Conservation (phyloP, 2,797 vertebrate species). For the Poecilia wingei region DNA sequence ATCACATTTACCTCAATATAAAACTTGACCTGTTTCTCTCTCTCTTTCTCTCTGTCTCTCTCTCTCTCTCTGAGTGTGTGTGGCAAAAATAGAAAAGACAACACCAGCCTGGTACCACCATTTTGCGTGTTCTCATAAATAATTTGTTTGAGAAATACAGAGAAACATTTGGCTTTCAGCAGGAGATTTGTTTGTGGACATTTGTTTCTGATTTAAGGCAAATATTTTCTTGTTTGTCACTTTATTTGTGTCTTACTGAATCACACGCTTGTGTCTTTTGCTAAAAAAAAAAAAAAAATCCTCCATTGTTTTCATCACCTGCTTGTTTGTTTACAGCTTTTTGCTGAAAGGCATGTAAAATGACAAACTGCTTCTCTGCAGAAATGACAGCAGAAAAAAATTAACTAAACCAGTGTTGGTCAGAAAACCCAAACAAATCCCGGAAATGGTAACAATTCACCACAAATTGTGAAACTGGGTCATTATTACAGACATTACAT, state of each 20-base stretch:
- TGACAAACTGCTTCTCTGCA: slow-evolving; percentile 5
- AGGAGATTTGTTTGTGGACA: not conserved
- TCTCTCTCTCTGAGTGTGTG: not conserved
- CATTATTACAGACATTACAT: not conserved
- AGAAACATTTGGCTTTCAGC: not conserved
- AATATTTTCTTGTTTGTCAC: not conserved
- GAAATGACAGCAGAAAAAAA: not conserved
- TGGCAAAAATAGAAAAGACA: not conserved
- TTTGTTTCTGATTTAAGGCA: not conserved
- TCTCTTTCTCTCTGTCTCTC: not conserved
- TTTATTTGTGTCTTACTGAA: not conserved
- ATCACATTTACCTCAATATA: not conserved
- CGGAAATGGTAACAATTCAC: not conserved
- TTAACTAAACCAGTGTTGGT: not conserved
- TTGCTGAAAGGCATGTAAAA: not conserved
- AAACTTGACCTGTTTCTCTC: slow-evolving; percentile 2
- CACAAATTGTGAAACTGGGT: not conserved
- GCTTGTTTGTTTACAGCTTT: not conserved
- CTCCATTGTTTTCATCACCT: not conserved
- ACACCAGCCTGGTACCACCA: not conserved
- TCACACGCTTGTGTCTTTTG: not conserved
- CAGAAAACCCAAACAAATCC: slow-evolving; percentile 3
- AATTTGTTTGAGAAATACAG: not conserved
- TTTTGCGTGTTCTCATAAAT: not conserved
- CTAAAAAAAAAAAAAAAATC: not conserved